These are phyloP conservation scores for Agapetus fuscipes DNA, from an alignment of 2,888 invertebrate species.

Conservation along the genomic window DNA sequence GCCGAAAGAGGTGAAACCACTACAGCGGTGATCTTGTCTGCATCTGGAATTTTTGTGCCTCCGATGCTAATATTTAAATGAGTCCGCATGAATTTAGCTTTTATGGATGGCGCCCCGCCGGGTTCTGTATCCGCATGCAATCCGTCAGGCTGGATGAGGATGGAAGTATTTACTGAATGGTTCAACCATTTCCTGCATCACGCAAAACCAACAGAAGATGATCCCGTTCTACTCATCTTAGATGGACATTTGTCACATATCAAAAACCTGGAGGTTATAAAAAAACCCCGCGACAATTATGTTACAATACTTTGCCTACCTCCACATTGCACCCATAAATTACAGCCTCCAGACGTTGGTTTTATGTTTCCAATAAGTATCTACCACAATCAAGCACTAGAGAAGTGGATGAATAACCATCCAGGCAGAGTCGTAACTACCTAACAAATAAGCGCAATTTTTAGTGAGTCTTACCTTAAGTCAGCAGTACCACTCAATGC, in stretches of 20 bases:
- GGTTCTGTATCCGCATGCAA: slow-evolving; percentile 26
- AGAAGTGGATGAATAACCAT: slow-evolving; percentile 22
- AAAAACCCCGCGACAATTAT: slow-evolving; percentile 27
- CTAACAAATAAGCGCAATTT: slow-evolving; percentile 23
- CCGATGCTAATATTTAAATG: slow-evolving; percentile 29
- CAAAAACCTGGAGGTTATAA: slow-evolving; percentile 20
- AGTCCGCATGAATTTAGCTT: slow-evolving; percentile 25
- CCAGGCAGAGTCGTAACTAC: slow-evolving; percentile 23
- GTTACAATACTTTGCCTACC: slow-evolving; percentile 22
- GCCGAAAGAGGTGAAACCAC: slow-evolving; percentile 29
- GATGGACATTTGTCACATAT: slow-evolving; percentile 26
- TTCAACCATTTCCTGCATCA: slow-evolving; percentile 24
- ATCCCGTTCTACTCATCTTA: slow-evolving; percentile 25
- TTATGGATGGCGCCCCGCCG: slow-evolving; percentile 27
- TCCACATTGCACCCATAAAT: slow-evolving; percentile 24
- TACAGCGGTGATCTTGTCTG: slow-evolving; percentile 28
- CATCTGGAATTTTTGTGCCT: slow-evolving; percentile 25
- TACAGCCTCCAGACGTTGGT: slow-evolving; percentile 24
- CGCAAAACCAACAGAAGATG: slow-evolving; percentile 23
- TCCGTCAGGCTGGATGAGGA: slow-evolving; percentile 27
- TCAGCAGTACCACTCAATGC: slow-evolving; percentile 23
- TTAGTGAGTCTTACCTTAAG: slow-evolving; percentile 23
- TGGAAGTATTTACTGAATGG: slow-evolving; percentile 24
- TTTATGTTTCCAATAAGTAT: slow-evolving; percentile 24
- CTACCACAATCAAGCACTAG: slow-evolving; percentile 22